These are phyloP conservation scores for Euproctis similis DNA, from an alignment of 2,888 invertebrate species.

Conservation along the genomic window DNA sequence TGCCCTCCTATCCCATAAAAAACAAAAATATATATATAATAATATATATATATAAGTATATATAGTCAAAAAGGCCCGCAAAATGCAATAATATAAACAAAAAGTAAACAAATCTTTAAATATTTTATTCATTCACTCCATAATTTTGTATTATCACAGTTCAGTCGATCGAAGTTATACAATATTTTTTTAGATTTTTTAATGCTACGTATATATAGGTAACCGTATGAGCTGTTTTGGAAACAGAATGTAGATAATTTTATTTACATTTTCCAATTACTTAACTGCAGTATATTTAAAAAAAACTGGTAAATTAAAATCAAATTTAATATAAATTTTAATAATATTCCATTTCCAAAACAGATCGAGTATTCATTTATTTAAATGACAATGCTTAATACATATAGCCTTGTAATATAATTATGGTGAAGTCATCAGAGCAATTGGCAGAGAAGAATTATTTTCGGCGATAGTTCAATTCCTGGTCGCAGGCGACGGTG, in stretches of 20 bases:
- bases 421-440: not conserved
- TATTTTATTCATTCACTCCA: conserved; percentile 40
- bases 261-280: too few relatives aligned
- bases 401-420: too few relatives aligned
- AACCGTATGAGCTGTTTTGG: conserved; percentile 46
- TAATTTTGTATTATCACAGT: conserved; percentile 70
- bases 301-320: conserved; percentile 9
- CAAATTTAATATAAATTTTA: conserved; percentile 2
- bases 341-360: conserved; percentile 35
- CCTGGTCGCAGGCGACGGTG: conserved; percentile 63
- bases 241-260: conserved; percentile 30
- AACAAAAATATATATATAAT: too few relatives aligned
- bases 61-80: too few relatives aligned
- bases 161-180: conserved; percentile 50
- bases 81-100: too few relatives aligned
- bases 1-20: too few relatives aligned
- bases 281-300: too few relatives aligned
- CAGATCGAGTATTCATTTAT: conserved; percentile 27
- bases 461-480: conserved; percentile 24
- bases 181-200: conserved; percentile 54
- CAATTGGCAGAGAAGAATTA: not conserved
- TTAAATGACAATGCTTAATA: conserved; percentile 7
- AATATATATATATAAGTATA: too few relatives aligned
- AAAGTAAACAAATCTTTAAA: too few relatives aligned
- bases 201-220: conserved; percentile 38